These are phyloP conservation scores for Rhadinocentrus ornatus DNA, from an alignment of 2,797 vertebrate genomes.

Conservation along the genomic window DNA sequence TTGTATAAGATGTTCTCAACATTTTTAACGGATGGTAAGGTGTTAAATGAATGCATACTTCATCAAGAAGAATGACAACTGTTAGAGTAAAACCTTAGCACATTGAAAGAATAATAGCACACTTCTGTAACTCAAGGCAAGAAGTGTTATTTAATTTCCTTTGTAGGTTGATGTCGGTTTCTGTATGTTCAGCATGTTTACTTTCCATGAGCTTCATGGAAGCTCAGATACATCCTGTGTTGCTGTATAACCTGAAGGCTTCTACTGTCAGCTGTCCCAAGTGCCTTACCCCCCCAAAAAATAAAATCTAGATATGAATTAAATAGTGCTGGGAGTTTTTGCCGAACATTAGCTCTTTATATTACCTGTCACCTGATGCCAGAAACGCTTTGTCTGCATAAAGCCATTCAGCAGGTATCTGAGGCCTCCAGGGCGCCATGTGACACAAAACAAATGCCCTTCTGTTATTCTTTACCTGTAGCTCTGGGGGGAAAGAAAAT, in stretches of 20 bases:
- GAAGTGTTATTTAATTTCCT: conserved; percentile 20
- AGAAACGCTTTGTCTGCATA: conserved; percentile 52
- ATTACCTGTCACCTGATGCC: conserved; percentile 69
- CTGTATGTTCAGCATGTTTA: conserved; percentile 2
- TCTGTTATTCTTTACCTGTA: conserved; percentile 67
- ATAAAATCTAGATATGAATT: conserved; percentile 54
- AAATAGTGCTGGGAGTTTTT: conserved; percentile 57
- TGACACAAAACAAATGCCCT: conserved; percentile 67
- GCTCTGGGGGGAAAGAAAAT: conserved; percentile 55
- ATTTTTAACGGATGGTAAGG: background rate
- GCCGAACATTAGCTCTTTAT: conserved; percentile 61
- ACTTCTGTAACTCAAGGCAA: conserved; percentile 7
- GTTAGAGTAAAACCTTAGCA: conserved; percentile 5
- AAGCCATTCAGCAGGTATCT: conserved; percentile 60
- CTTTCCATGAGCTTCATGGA: conserved; percentile 7
- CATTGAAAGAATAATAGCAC: conserved; percentile 33
- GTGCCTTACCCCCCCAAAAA: conserved; percentile 31
- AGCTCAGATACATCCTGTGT: conserved; percentile 12
- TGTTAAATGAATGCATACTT: conserved; percentile 6
- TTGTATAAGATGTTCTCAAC: background rate
- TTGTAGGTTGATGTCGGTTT: conserved; percentile 1
- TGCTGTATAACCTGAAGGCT: conserved; percentile 33
- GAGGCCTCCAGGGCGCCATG: conserved; percentile 50
- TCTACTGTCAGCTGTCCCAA: conserved; percentile 39
- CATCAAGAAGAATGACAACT: conserved; percentile 26